Base-by-base conservation (phyloP, 2,113 vertebrate genomes). In the Hippocampus guttulatus region DNA sequence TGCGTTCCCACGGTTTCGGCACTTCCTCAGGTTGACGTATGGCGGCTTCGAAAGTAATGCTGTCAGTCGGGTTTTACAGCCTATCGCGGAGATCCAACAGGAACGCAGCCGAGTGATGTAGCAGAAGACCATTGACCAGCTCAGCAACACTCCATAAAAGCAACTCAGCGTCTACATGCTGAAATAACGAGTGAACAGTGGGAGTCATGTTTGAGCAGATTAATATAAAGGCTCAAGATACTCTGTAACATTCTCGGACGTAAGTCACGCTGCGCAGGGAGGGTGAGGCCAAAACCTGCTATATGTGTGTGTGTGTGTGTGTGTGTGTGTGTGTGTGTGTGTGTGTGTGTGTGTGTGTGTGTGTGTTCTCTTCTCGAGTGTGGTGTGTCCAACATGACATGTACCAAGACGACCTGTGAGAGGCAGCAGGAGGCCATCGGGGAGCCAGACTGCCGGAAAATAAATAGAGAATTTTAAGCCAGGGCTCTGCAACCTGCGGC, bases 71-170 rank as follows among this genome's bases (percentile, higher is more conserved):
- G 43, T 85, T 87, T 87, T 84, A 89, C 68, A 76, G 79, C 74
- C 81, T 73, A 86, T 84, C 82, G 70, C 67, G 79, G 83, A 84
- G 71, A 84, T 81, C 85, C 87, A 86, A 81, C 83, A 87, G 87
- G 65, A 83, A 81, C 78, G 73, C 77, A 77, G 85, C 68, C 71
- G 27, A 43, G 69, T 72, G 25, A 69, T 72, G 71, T 67, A 70
- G 75, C 54, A 68, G 75, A 45, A 71, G 75, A 75, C 74, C 75
- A 62, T 67, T 70, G 75, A 73, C 81, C 68, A 10, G 64, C 77
- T 86, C 86, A 77, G 82, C 84, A 81, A 80, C 86, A 88, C 86
- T 78, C 81, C 66, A 87, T 89, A 86, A 90, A 88, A 83, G 66
- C 77, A 66, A 67, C 67, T 79, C 51, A 33, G 60, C 63, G 67